These are phyloP conservation scores for Halcyon badia DNA, from an alignment of 2,797 vertebrate genomes.

Conservation along the genomic window DNA sequence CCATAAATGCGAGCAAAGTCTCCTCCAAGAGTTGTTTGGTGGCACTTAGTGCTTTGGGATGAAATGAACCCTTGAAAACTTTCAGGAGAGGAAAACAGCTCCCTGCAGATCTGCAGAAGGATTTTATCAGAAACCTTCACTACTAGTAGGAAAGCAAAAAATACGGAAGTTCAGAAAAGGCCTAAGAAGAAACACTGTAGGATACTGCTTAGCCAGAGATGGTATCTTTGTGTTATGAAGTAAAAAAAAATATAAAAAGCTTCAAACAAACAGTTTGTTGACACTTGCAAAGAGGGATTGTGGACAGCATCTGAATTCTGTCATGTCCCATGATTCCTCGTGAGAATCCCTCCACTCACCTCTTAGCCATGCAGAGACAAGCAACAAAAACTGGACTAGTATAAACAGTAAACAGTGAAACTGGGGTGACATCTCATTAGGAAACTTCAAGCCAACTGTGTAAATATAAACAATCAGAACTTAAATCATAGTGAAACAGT, in stretches of 20 bases:
- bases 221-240: background rate
- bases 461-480: conserved; percentile 34
- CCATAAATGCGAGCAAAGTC: background rate
- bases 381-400: background rate
- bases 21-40: background rate
- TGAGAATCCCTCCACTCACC: background rate
- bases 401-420: background rate
- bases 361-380: background rate
- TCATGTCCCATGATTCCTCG: background rate
- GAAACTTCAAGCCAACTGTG: conserved; percentile 17
- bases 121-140: background rate
- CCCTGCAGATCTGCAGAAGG: background rate
- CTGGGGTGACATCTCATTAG: background rate
- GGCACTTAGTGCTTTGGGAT: background rate
- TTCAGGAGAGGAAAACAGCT: background rate
- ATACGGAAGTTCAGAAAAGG: background rate
- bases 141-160: background rate
- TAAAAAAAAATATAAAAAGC: background rate
- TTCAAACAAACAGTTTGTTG: background rate
- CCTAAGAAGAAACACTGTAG: background rate
- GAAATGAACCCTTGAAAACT: background rate
- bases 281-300: background rate
- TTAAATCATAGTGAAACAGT: conserved; percentile 43
- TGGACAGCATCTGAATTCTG: background rate
- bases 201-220: background rate